Conservation (phyloP, 1,140 invertebrate species). For the Anagrus nilaparvatae region DNA sequence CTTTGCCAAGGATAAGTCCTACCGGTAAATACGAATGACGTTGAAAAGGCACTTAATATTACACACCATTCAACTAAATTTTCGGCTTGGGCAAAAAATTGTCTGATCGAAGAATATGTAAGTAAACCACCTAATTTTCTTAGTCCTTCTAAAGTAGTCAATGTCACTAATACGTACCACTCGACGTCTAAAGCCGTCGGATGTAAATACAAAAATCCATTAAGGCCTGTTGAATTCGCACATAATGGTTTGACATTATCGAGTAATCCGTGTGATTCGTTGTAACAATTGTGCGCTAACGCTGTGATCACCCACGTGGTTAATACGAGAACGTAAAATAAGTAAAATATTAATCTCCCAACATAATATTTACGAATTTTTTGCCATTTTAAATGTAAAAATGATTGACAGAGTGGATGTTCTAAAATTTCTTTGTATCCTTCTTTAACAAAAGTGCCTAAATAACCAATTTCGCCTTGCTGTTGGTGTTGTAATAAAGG, state of each 20-base stretch:
- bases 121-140: conserved; percentile 67
- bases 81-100: conserved; percentile 71
- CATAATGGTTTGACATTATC: conserved; percentile 40
- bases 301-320: conserved; percentile 67
- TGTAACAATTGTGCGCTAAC: conserved; percentile 68
- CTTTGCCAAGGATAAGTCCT: conserved; percentile 74
- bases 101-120: conserved; percentile 61
- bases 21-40: conserved; percentile 66
- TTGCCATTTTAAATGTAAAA: conserved; percentile 77
- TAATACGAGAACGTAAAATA: conserved; percentile 67
- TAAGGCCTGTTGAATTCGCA: conserved; percentile 62
- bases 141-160: conserved; percentile 64
- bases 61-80: conserved; percentile 81
- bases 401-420: conserved; percentile 74
- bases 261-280: conserved; percentile 40
- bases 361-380: conserved; percentile 83
- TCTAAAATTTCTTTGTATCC: conserved; percentile 72
- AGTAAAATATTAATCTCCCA: conserved; percentile 65
- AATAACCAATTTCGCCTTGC: conserved; percentile 66
- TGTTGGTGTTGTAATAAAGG: conserved; percentile 67
- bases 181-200: conserved; percentile 64
- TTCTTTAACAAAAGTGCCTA: conserved; percentile 73
- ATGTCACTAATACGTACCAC: conserved; percentile 64
- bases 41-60: conserved; percentile 68
- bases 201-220: conserved; percentile 58